Conservation (phyloP, 2,797 vertebrate genomes). For the Dryobates pubescens region DNA sequence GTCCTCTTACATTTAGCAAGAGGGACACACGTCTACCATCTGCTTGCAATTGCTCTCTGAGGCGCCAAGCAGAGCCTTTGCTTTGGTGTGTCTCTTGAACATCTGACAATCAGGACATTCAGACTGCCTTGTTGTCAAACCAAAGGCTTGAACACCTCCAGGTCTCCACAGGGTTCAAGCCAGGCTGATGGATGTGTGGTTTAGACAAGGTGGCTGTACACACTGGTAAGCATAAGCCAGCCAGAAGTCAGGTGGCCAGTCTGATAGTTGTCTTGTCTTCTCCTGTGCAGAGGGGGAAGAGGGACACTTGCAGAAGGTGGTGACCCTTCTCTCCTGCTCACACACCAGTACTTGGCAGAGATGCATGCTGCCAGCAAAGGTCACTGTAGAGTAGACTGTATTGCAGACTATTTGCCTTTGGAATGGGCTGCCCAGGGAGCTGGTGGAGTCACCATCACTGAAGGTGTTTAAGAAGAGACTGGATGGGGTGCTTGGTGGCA, state of each 20-base stretch:
- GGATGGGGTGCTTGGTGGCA: too few species aligned
- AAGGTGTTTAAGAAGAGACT: too few species aligned
- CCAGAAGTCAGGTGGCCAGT: not conserved
- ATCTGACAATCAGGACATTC: not conserved
- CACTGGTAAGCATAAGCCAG: not conserved
- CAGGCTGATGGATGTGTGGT: rapidly evolving
- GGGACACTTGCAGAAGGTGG: not conserved
- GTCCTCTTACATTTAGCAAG: slow-evolving; percentile 33
- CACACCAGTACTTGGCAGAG: not conserved
- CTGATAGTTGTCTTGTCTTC: not conserved
- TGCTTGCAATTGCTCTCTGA: slow-evolving; percentile 23
- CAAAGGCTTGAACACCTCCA: not conserved
- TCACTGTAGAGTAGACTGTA: not conserved
- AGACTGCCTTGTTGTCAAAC: not conserved
- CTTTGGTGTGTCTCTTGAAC: not conserved
- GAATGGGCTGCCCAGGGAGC: too few species aligned
- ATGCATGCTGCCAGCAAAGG: not conserved
- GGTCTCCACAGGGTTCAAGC: not conserved
- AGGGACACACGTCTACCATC: not conserved
- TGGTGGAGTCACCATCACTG: too few species aligned
- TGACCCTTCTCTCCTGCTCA: not conserved
- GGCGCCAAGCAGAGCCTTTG: not conserved
- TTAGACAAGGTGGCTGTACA: not conserved
- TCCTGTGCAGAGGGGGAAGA: not conserved
- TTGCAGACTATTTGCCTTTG: too few species aligned